Evolutionary conservation across 2,113 vertebrate genomes (phyloP).

Genomic region (Austrofundulus limnaeus): DNA sequence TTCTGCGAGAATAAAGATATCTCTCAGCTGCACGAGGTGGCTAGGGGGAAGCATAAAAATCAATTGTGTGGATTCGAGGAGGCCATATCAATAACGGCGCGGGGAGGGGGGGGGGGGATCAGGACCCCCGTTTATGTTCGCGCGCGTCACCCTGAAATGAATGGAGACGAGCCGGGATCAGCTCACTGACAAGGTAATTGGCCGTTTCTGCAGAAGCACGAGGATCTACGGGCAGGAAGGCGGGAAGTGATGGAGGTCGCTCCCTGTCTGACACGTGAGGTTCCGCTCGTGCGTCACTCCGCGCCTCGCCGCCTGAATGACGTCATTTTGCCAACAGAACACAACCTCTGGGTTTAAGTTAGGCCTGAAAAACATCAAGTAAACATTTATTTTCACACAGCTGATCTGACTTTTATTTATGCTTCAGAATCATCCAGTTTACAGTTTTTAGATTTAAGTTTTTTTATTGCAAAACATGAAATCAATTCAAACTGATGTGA

Average conservation of each 20-base stretch:
- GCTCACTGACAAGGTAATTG: slow-evolving; percentile 56
- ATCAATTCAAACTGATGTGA: too few relatives aligned
- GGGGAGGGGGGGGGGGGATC: too few relatives aligned
- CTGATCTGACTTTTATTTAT: too few relatives aligned
- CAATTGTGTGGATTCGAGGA: slow-evolving; percentile 81
- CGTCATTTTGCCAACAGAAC: too few relatives aligned
- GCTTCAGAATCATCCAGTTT: too few relatives aligned
- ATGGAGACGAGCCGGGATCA: slow-evolving; percentile 52
- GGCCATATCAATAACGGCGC: slow-evolving; percentile 80
- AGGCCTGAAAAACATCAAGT: too few relatives aligned
- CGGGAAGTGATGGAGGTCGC: slow-evolving; percentile 32
- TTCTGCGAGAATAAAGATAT: slow-evolving; percentile 83
- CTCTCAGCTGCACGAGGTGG: slow-evolving; percentile 80
- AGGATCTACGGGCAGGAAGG: slow-evolving; percentile 50
- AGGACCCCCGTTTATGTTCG: slow-evolving; percentile 71
- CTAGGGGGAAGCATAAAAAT: slow-evolving; percentile 85
- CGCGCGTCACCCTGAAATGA: slow-evolving; percentile 66
- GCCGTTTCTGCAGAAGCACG: slow-evolving; percentile 63
- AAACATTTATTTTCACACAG: too few relatives aligned
- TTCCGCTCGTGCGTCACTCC: not conserved
- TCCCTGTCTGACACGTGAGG: slow-evolving; percentile 4
- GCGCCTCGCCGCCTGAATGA: too few relatives aligned
- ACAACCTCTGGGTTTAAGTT: too few relatives aligned
- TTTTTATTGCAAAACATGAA: too few relatives aligned
- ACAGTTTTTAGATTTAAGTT: too few relatives aligned